Base-by-base conservation (phyloP, 2,888 invertebrate species). In the Dicyrtomina minuta region DNA sequence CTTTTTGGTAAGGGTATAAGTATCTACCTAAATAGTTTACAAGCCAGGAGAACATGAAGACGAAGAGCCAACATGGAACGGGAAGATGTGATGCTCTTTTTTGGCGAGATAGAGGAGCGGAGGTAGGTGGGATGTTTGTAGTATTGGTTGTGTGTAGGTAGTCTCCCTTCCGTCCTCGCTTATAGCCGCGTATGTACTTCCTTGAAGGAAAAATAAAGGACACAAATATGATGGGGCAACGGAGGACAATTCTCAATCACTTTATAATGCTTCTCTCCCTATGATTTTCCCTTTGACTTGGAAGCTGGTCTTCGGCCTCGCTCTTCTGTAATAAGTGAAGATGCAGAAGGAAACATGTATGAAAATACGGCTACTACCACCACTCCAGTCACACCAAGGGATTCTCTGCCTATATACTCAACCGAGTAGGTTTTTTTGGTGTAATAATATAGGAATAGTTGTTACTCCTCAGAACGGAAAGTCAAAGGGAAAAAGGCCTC, bases 191-290 rank as follows among this genome's bases (percentile, higher is more conserved):
- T 33, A 8, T 33, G 33, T 33, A 33, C 4, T 33, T 33, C 33
- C n/a, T n/a, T 26, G 27, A 15, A 15, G 26, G 27, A 13, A 55
- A 26, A 15, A 27, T 4, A 55, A n/a, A 55, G 55, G 24, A 22
- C 17, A 24, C 17, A 24, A 20, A 55, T 27, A 55, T 55, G 12
- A 58, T 22, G 58, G 39, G 58, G 39, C 27, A 58, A 49, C 20
- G 66, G 39, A 66, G 43, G 55, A 55, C 53, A 53, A 66, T 66
- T 61, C 55, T 64, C 69, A 71, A 68, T 68, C 44, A 65, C 51
- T 71, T 68, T 62, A 67, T 71, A 68, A 68, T 68, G 55, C 64
- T 33, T 33, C 33, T 24, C 12, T 17, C n/a, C n/a, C 55, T 20
- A 17, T 6, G 15, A 24, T 6, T 55, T 24, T n/a, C 55, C 43